Base-by-base conservation (phyloP, 2,888 invertebrate genomes). In the Orthonevra nobilis region DNA sequence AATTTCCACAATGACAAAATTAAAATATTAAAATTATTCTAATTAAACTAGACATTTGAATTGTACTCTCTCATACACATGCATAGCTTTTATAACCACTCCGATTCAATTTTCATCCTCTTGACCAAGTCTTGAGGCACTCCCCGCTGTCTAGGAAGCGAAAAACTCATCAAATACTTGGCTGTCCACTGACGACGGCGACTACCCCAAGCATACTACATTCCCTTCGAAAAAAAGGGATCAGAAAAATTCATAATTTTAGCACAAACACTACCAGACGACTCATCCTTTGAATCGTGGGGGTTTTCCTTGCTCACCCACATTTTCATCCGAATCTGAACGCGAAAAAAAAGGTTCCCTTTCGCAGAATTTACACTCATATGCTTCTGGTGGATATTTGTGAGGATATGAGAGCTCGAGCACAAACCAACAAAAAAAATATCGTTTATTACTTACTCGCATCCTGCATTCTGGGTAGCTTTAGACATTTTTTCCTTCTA, bases 361-460 rank as follows among this genome's bases (percentile, higher is more conserved):
- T 48, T 64, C 63, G 54, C 14, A 58, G 34, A 48, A 48, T 42
- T 63, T 42, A 54, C 40, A 32, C 68, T 42, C 38, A 61, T 42
- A 64, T 15, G 61, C 42, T n/a, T n/a, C n/a, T 26, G 38, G 30
- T 61, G 40, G 32, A 36, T 32, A 15, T 32, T 30, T 40, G 14
- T 38, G 26, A 56, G 30, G 46, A 63, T 48, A 42, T 58, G 42
- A 44, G 64, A 7, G n/a, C n/a, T n/a, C n/a, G n/a, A n/a, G n/a
- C n/a, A n/a, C n/a, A n/a, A n/a, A 17, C 23, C 15, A 9, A 5
- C 5, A 4, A 4, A 23, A 44, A 77, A 70, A 77, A 77, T 64
- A 48, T 58, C 52, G 58, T 77, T 70, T 77, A 70, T 77, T 77
- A 66, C 77, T 77, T 77, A 77, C 77, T 79, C 68, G 73, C 61